Conservation (phyloP, 2,797 vertebrate species). For the Rhabdophis nuchalis region DNA sequence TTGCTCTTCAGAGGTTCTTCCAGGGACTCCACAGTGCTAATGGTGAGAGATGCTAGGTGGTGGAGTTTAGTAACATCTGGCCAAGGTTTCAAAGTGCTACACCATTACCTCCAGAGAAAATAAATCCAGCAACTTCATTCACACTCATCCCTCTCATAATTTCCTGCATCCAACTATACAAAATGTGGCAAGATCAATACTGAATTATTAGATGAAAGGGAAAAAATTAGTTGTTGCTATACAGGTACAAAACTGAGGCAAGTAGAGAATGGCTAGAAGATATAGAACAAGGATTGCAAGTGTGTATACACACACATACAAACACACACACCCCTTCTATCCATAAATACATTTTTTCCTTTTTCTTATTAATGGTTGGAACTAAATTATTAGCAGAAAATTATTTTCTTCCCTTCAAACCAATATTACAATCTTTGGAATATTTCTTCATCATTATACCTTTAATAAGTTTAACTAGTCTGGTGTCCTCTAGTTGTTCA, state of each 20-base stretch:
- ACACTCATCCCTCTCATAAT: no score
- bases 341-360: background rate
- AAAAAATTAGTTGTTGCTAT: background rate
- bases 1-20: background rate
- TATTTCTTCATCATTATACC: background rate
- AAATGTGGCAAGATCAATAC: background rate
- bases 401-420: background rate
- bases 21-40: background rate
- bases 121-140: background rate
- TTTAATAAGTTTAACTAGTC: background rate
- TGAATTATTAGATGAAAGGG: background rate
- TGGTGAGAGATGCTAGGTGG: background rate
- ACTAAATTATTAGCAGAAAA: background rate
- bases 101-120: background rate
- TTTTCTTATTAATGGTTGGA: background rate
- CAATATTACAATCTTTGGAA: background rate
- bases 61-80: background rate
- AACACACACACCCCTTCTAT: background rate
- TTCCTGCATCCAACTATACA: background rate
- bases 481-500: background rate
- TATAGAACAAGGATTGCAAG: background rate
- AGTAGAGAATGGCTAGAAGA: background rate
- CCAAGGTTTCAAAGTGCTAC: background rate
- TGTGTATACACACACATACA: background rate
- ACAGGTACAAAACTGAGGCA: background rate